Base-by-base conservation (phyloP, 1,140 invertebrate genomes). In the Ruditapes philippinarum region DNA sequence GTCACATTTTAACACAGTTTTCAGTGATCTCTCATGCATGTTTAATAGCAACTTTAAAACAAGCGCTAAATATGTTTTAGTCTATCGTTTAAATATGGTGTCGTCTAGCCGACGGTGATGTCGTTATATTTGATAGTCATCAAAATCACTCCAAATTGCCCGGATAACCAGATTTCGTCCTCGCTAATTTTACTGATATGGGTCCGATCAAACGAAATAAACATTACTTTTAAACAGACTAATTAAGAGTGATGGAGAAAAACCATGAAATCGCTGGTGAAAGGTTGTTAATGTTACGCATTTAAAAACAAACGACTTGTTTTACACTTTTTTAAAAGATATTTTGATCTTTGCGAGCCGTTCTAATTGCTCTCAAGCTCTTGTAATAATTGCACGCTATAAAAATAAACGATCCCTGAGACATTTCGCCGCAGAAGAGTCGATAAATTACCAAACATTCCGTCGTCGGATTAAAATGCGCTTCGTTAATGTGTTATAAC, bases 91-190 rank as follows among this genome's bases (percentile, higher is more conserved):
- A 62, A 62, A 28, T 28, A 62, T 28, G n/a, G n/a, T 62, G 57
- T 62, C 57, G 57, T 62, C 57, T 62, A 19, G 22, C 9, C 57
- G 57, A n/a, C 57, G 57, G 57, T 4, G 57, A 62, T 62, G n/a
- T 62, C 57, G 57, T 62, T 62, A 62, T 62, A 28, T 62, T 14
- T 28, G 57, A 62, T 62, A 62, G 57, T 28, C 57, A 62, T 62
- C 57, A 62, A 62, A 62, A 62, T 62, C 57, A 28, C 57, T 62
- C 57, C 22, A 54, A 54, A 54, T 22, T n/a, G 25, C 57, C 57
- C 57, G 57, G n/a, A 62, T 62, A n/a, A 28, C n/a, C 25, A 28
- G 57, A 62, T 62, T 62, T 62, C 57, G 1, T 28, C 28, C 7
- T 62, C 57, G 57, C 57, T 28, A 62, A 62, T 62, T 62, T 25